phyloP scores from a whole-genome alignment of 2,797 vertebrate species.

The Naso thynnoides region DNA sequence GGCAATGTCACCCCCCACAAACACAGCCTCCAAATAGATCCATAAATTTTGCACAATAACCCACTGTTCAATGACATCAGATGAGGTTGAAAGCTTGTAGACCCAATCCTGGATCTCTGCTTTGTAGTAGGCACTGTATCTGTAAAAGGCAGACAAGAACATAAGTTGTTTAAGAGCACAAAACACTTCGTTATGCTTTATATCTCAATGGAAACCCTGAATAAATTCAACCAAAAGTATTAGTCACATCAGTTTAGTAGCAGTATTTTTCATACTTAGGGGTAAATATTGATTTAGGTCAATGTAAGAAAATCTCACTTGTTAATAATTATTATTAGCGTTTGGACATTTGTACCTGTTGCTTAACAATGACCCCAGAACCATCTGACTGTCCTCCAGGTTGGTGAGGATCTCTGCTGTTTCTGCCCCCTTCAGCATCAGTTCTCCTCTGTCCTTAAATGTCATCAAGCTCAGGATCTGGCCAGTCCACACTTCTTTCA shows the following conservation, averaged over 20 bases:
- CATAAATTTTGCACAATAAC: constrained; percentile 93
- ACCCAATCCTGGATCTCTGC: constrained; percentile 93
- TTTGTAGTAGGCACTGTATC: constrained; percentile 91
- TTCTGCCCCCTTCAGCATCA: constrained; percentile 89
- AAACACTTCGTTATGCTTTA: not conserved
- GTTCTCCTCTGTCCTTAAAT: constrained; percentile 92
- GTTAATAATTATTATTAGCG: not conserved
- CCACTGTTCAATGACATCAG: constrained; percentile 93
- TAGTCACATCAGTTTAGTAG: not conserved
- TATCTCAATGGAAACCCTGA: not conserved
- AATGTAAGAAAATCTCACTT: too few relatives aligned
- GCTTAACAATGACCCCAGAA: constrained; percentile 89
- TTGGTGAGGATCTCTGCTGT: constrained; percentile 86
- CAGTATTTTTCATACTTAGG: not conserved
- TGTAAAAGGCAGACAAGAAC: constrained; percentile 63
- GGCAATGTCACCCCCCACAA: constrained; percentile 93
- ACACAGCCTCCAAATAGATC: constrained; percentile 95
- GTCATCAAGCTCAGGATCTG: constrained; percentile 85
- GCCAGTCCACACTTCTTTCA: constrained; percentile 89
- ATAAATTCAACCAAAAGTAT: not conserved
- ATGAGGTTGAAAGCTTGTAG: constrained; percentile 89
- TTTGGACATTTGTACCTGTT: constrained; percentile 85
- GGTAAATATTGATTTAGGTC: not conserved
- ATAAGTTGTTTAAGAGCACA: constrained; percentile 9
- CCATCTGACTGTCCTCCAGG: constrained; percentile 93